Conservation (phyloP, 1,140 invertebrate species). For the Chelonus insularis region DNA sequence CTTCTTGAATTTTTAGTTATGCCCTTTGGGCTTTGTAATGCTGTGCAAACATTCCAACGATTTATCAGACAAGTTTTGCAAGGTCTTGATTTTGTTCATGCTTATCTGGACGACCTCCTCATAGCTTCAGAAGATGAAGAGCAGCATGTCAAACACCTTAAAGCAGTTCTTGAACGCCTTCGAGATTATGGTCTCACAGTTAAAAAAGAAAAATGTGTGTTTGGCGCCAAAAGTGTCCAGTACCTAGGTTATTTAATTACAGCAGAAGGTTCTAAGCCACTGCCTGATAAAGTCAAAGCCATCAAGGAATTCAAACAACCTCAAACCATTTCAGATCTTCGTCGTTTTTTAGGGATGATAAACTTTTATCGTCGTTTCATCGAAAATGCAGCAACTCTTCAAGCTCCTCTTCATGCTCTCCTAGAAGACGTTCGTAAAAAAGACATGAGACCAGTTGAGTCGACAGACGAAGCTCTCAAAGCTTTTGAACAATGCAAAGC, state of each 20-base stretch:
- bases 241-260: constrained; percentile 37
- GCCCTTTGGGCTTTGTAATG: constrained; percentile 57
- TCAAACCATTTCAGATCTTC: background rate
- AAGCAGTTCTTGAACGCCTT: constrained; percentile 34
- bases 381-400: background rate
- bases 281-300: constrained; percentile 31
- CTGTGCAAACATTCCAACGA: constrained; percentile 55
- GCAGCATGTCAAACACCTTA: constrained; percentile 35
- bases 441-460: constrained; percentile 11
- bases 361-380: constrained; percentile 16
- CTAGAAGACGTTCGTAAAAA: constrained; percentile 20
- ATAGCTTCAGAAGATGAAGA: constrained; percentile 35
- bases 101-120: constrained; percentile 36
- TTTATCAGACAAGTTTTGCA: constrained; percentile 43
- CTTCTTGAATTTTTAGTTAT: constrained; percentile 45
- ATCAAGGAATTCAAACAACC: constrained; percentile 30
- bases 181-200: constrained; percentile 36
- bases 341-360: constrained; percentile 9
- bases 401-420: constrained; percentile 15
- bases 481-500: constrained; percentile 31
- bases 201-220: constrained; percentile 42
- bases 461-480: constrained; percentile 11
- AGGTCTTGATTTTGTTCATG: constrained; percentile 36
- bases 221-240: constrained; percentile 15
- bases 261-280: constrained; percentile 38